Base-by-base conservation (phyloP, 2,888 invertebrate genomes). In the Drosophila cognata region DNA sequence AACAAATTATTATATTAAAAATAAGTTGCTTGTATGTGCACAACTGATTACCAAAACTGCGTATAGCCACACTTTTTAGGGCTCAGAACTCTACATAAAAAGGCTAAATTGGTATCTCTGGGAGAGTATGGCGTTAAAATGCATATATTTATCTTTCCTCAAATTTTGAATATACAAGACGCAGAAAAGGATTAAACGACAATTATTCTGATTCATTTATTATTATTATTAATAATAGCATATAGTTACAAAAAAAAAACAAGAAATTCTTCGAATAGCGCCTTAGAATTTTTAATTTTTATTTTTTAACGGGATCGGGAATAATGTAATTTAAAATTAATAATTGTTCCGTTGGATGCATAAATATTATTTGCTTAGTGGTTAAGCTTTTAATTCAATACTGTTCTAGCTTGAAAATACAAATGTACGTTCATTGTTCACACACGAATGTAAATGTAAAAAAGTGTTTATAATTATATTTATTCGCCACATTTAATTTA, bases 401-500 rank as follows among this genome's bases (percentile, higher is more conserved):
- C 50, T 36, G 57, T 31, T 43, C 31, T 41, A 57, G 21, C 41
- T 31, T 43, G 41, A 57, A 29, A 43, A 25, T 57, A 31, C 57
- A 57, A 57, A 57, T 62, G 31, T 16, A 53, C 16, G 48, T n/a
- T 36, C 36, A 55, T 11, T 18, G 53, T 50, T 41, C 28, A 41
- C 43, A 38, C 46, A 31, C n/a, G 13, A 56, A 33, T 46, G 52
- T 59, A 48, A 74, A 66, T 61, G 71, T 59, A 74, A 52, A 67
- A 58, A 55, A 61, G 68, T 56, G 28, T 60, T 48, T 41, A 43
- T 51, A 82, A 58, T 59, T 77, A 43, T 77, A 38, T 79, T 81
- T 77, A 70, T 81, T 81, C 73, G 74, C 80, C 69, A 73, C 68
- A 81, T 65, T 81, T 77, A 25, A 84, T 82, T 81, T 80, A 68